phyloP scores from a whole-genome alignment of 1,140 invertebrate species.

The Aradophagus sp. region DNA sequence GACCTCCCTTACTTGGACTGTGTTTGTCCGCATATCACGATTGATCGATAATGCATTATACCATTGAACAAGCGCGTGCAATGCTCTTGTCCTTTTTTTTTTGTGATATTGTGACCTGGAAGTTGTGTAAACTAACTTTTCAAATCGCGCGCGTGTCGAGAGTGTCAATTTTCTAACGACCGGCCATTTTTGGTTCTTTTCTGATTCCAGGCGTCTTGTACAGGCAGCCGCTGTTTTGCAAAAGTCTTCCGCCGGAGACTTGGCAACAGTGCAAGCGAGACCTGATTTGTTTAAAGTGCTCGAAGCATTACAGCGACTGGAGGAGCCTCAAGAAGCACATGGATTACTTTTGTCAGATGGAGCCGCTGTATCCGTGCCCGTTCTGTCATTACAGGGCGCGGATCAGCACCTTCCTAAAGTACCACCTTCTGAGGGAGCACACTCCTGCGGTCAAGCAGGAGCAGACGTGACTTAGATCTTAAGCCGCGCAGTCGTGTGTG shows the following conservation, averaged over 20 bases:
- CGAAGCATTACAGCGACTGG: slow-evolving; percentile 66
- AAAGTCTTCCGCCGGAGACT: slow-evolving; percentile 59
- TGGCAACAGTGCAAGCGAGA: slow-evolving; percentile 62
- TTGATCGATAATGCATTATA: too few relatives aligned
- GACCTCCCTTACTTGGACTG: too few relatives aligned
- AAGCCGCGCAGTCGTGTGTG: too few relatives aligned
- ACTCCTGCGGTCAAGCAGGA: slow-evolving; percentile 37
- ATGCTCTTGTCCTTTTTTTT: slow-evolving; percentile 51
- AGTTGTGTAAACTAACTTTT: slow-evolving; percentile 52
- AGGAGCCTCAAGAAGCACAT: slow-evolving; percentile 71
- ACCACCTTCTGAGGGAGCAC: slow-evolving; percentile 61
- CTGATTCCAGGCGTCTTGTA: slow-evolving; percentile 47
- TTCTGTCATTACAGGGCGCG: slow-evolving; percentile 67
- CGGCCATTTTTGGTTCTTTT: slow-evolving; percentile 23
- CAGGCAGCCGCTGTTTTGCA: slow-evolving; percentile 60
- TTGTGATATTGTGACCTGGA: slow-evolving; percentile 46
- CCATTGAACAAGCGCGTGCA: too few relatives aligned
- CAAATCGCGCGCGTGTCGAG: neutral
- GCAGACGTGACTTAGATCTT: too few relatives aligned
- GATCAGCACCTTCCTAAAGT: slow-evolving; percentile 63
- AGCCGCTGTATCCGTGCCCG: slow-evolving; percentile 72
- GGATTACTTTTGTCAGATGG: slow-evolving; percentile 75
- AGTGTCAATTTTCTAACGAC: slow-evolving; percentile 27
- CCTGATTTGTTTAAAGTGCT: slow-evolving; percentile 64
- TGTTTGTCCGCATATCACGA: too few relatives aligned